Conservation (phyloP, 2,797 vertebrate species). For the Perdix hodgsoniae region DNA sequence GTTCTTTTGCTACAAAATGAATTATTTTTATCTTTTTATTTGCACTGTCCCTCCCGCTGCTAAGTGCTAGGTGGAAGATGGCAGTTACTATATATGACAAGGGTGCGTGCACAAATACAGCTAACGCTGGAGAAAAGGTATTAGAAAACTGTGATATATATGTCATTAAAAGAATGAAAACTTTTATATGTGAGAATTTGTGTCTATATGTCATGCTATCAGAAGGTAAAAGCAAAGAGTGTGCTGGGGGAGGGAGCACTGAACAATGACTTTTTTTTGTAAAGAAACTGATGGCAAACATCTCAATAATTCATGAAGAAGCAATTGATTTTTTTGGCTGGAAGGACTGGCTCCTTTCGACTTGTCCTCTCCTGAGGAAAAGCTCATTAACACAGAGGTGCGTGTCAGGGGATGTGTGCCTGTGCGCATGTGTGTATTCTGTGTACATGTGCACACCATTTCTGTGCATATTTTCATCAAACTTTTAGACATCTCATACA, state of each 20-base stretch:
- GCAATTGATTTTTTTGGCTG: constrained; percentile 79
- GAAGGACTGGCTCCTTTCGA: constrained; percentile 70
- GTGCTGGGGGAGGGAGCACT: constrained; percentile 8
- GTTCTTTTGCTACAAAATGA: constrained; percentile 67
- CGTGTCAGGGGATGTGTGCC: background rate
- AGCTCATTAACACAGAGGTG: constrained; percentile 61
- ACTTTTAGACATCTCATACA: background rate
- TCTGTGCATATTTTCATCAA: background rate
- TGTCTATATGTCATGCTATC: constrained; percentile 20
- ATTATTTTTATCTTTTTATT: background rate
- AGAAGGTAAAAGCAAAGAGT: constrained; percentile 45
- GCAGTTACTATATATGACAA: background rate
- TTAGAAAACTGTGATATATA: background rate
- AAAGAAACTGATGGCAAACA: constrained; percentile 87
- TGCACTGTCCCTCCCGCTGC: constrained; percentile 20
- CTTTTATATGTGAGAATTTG: constrained; percentile 37
- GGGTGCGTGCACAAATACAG: background rate
- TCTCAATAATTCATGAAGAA: constrained; percentile 93
- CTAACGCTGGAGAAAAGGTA: background rate
- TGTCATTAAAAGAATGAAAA: constrained; percentile 22
- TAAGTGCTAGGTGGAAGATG: background rate
- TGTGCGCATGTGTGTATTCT: background rate
- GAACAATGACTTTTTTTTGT: constrained; percentile 59
- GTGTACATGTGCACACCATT: background rate
- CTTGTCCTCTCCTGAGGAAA: constrained; percentile 73